Base-by-base conservation (phyloP, 2,797 vertebrate species). In the Sebastes itinus region DNA sequence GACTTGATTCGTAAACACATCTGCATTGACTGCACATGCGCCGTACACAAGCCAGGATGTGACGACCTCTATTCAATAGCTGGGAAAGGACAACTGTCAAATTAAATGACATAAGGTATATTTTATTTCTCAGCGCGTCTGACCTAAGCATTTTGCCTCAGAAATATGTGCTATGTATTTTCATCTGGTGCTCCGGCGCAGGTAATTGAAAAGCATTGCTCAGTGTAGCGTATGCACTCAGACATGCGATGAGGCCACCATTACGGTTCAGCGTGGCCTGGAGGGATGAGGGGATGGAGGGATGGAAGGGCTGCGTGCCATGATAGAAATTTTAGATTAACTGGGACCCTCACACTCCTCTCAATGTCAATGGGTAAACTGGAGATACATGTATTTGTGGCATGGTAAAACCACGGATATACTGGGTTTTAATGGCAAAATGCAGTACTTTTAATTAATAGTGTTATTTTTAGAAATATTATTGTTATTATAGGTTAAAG, bases 161-260 rank as follows among this genome's bases (percentile, higher is more conserved):
- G 91, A 94, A 95, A 92, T 92, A 92, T 93, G 87, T 88, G 86
- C 84, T 58, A 80, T 88, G 89, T 90, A 80, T 94, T 94, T 95
- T 92, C 84, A 84, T 90, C 81, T 65, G 28, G 76, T 64, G 84
- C 89, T 90, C 82, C 71, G 28, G 87, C 78, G 78, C 85, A 88
- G 93, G 94, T 95, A 95, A 96, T 96, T 95, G 95, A 95, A 96
- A 96, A 95, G 94, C 95, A 94, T 95, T 94, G 94, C 95, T 95
- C 94, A 92, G 93, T 93, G 94, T 95, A 94, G 94, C 92, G 89
- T 94, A 93, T 86, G 94, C 93, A 92, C 92, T 96, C 94, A 93
- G 90, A 94, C 93, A 94, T 94, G 88, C 88, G 89, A 93, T 92
- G 92, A 92, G 91, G 91, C 93, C 89, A 88, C 93, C 92, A 95